Percentiles rank a stretch among this genome's conserved stretches.
phyloP scores from a whole-genome alignment of 1,140 invertebrate genomes.

The Halictus rubicundus region DNA sequence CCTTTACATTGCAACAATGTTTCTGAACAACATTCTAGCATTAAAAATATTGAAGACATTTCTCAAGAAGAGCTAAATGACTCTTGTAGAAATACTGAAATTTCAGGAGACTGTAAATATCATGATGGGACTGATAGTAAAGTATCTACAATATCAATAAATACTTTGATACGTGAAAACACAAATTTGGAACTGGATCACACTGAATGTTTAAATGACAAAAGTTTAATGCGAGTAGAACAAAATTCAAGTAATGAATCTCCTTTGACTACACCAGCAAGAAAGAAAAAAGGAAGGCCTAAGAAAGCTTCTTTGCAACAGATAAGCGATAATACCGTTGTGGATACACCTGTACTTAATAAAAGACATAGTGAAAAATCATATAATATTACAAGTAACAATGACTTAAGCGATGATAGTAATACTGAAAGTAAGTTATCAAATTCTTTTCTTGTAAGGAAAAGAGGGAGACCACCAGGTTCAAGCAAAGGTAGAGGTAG shows the following conservation, averaged over 20 bases:
- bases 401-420: constrained; percentile 37
- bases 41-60: constrained; percentile 3
- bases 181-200: neutral
- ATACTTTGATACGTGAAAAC: neutral
- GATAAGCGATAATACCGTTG: neutral
- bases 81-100: neutral
- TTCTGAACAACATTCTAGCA: neutral
- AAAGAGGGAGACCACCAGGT: constrained; percentile 9
- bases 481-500: constrained; percentile 30
- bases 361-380: constrained; percentile 24
- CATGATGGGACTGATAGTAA: neutral
- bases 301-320: constrained; percentile 22
- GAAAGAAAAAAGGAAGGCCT: constrained; percentile 59
- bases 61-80: constrained; percentile 1
- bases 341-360: constrained; percentile 2
- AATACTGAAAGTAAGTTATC: constrained; percentile 17
- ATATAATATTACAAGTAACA: constrained; percentile 25
- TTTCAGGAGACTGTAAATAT: neutral
- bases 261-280: neutral
- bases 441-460: constrained; percentile 6
- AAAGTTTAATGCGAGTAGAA: neutral
- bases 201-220: constrained; percentile 5
- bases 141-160: neutral
- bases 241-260: constrained; percentile 10
- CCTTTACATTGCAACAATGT: constrained; percentile 14